Evolutionary conservation across 2,888 invertebrate species (phyloP).

Genomic region (Serrognathus titanus): DNA sequence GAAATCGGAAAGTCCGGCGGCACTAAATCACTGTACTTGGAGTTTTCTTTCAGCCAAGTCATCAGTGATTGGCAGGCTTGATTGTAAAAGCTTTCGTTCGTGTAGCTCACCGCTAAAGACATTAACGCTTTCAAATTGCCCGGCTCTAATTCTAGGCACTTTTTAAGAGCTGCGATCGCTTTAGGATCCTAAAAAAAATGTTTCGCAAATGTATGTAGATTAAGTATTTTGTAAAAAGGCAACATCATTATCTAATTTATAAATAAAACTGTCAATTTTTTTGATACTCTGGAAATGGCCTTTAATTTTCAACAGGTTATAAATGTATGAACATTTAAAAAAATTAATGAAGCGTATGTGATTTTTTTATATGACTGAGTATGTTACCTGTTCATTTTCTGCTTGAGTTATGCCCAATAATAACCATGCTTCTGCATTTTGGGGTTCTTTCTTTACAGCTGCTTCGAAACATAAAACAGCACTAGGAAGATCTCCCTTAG

Average conservation of each 20-base stretch:
- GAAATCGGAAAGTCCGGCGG: slow-evolving; percentile 53
- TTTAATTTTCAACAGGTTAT: too few relatives aligned
- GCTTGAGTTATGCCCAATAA: slow-evolving; percentile 89
- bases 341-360: too few relatives aligned
- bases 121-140: slow-evolving; percentile 80
- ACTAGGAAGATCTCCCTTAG: slow-evolving; percentile 87
- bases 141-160: slow-evolving; percentile 76
- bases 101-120: slow-evolving; percentile 89
- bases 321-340: background rate
- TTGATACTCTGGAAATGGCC: too few relatives aligned
- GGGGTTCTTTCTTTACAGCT: slow-evolving; percentile 79
- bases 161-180: slow-evolving; percentile 88
- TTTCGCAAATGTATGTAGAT: too few relatives aligned
- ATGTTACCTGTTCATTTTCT: slow-evolving; percentile 86
- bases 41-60: slow-evolving; percentile 75
- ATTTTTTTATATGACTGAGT: background rate
- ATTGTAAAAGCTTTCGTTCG: slow-evolving; percentile 91
- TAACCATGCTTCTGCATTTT: slow-evolving; percentile 82
- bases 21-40: slow-evolving; percentile 75
- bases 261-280: background rate
- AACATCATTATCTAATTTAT: background rate
- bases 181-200: slow-evolving; percentile 65
- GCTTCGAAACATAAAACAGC: slow-evolving; percentile 97
- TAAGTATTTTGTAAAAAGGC: too few relatives aligned
- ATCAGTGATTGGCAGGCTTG: slow-evolving; percentile 81